A percentile compares a stretch with the other conserved stretches of the same genome.
phyloP scores from a whole-genome alignment of 2,797 vertebrate species.

The Percopsis omiscomaycus region DNA sequence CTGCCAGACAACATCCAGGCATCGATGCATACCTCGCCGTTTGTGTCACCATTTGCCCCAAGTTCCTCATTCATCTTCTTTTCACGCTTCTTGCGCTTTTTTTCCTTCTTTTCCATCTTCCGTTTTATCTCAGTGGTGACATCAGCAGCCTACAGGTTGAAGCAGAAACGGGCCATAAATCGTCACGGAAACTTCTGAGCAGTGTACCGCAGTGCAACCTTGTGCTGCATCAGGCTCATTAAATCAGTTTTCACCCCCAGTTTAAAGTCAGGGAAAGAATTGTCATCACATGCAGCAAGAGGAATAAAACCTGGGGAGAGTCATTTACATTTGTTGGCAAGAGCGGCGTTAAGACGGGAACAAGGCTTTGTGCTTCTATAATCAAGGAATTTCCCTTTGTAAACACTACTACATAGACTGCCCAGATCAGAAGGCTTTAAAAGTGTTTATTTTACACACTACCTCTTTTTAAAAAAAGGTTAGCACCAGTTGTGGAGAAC shows the following conservation, averaged over 20 bases:
- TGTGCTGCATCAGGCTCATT: constrained; percentile 93
- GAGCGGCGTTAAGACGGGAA: too few relatives aligned
- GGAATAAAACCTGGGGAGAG: not conserved
- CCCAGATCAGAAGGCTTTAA: too few relatives aligned
- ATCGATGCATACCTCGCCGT: constrained; percentile 28
- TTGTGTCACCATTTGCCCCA: constrained; percentile 39
- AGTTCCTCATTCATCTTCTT: constrained; percentile 82
- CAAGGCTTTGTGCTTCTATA: too few relatives aligned
- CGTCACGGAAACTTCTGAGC: rapidly evolving
- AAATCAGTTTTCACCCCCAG: constrained; percentile 91
- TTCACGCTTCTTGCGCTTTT: constrained; percentile 85
- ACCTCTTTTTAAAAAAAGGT: too few relatives aligned
- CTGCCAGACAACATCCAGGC: rapidly evolving
- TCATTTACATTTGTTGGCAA: not conserved
- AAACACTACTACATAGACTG: too few relatives aligned
- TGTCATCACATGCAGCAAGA: constrained; percentile 84
- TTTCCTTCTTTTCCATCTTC: constrained; percentile 88
- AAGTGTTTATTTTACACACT: too few relatives aligned
- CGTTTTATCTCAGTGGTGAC: constrained; percentile 83
- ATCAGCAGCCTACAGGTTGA: constrained; percentile 77
- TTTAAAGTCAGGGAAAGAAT: constrained; percentile 71
- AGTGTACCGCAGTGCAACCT: rapidly evolving
- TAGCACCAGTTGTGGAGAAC: too few relatives aligned
- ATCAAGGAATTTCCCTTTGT: too few relatives aligned
- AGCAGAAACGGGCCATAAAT: rapidly evolving